A percentile compares a stretch with the other conserved stretches of the same genome.
phyloP scores from a whole-genome alignment of 1,140 invertebrate genomes.

The Asbolus verrucosus region DNA sequence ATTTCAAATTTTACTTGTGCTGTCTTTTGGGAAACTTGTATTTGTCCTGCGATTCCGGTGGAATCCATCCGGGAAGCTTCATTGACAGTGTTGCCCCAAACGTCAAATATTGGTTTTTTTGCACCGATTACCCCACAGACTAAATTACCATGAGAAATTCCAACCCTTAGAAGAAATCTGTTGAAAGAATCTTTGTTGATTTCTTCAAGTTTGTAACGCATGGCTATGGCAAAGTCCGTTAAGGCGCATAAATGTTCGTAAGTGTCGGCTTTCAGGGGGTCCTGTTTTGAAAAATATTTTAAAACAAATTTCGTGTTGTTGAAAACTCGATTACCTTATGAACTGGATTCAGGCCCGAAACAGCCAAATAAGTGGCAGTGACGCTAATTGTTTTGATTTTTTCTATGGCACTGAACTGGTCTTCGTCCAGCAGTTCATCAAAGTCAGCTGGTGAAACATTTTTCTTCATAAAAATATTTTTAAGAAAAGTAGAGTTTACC shows the following conservation, averaged over 20 bases:
- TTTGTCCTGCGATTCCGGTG: conserved; percentile 86
- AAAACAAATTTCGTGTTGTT: too few relatives aligned
- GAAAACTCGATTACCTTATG: too few relatives aligned
- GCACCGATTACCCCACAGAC: conserved; percentile 98
- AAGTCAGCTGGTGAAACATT: conserved; percentile 93
- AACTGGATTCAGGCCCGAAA: conserved; percentile 93
- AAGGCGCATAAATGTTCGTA: conserved; percentile 86
- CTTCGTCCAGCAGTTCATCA: conserved; percentile 91
- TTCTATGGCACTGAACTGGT: conserved; percentile 91
- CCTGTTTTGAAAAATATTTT: conserved; percentile 73
- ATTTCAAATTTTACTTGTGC: conserved; percentile 80
- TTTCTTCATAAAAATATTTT: too few relatives aligned
- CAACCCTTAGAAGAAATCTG: conserved; percentile 94
- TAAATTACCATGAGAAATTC: conserved; percentile 90
- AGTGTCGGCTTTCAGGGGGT: conserved; percentile 68
- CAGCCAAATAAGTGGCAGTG: conserved; percentile 98
- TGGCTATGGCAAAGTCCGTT: conserved; percentile 94
- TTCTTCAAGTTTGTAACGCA: conserved; percentile 89
- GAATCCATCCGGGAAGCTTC: conserved; percentile 95
- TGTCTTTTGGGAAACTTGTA: conserved; percentile 89
- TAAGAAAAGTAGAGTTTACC: conserved; percentile 72
- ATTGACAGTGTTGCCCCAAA: conserved; percentile 96
- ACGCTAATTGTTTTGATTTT: conserved; percentile 99
- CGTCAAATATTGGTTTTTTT: conserved; percentile 97
- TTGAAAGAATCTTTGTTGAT: conserved; percentile 98